These are phyloP conservation scores for Capreolus pygargus DNA, from an alignment of 2,113 vertebrate species.

Conservation along the genomic window DNA sequence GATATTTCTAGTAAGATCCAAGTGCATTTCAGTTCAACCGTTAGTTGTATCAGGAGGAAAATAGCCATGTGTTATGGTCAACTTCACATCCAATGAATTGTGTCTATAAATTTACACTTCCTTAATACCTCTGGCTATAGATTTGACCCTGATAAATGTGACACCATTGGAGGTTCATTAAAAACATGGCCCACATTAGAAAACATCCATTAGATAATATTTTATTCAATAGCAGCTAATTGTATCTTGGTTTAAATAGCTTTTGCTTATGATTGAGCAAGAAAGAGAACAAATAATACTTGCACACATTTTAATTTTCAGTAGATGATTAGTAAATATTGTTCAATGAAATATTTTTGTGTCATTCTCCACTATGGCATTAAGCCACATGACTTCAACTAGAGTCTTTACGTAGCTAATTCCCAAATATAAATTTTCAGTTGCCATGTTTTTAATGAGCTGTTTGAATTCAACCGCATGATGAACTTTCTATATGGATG, in stretches of 20 bases:
- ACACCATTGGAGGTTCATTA: slow-evolving; percentile 43
- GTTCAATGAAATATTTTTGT: not conserved
- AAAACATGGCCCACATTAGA: not conserved
- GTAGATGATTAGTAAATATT: not conserved
- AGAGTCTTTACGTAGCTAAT: not conserved
- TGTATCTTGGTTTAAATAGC: not conserved
- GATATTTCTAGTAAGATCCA: not conserved
- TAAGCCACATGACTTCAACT: not conserved
- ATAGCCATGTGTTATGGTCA: slow-evolving; percentile 44
- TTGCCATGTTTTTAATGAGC: not conserved
- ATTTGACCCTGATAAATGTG: slow-evolving; percentile 66
- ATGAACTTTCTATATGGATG: not conserved
- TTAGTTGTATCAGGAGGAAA: slow-evolving; percentile 48
- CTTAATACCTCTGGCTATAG: slow-evolving; percentile 55
- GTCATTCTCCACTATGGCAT: not conserved
- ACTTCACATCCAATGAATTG: slow-evolving; percentile 56
- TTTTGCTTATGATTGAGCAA: not conserved
- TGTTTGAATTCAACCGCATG: not conserved
- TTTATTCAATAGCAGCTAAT: slow-evolving; percentile 8
- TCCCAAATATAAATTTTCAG: not conserved
- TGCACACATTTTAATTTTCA: not conserved
- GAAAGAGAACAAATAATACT: not conserved
- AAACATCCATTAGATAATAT: not conserved
- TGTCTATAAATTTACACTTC: slow-evolving; percentile 50
- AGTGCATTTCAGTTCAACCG: not conserved